These are phyloP conservation scores for Parasteatoda lunata DNA, from an alignment of 2,888 invertebrate genomes.

Conservation along the genomic window DNA sequence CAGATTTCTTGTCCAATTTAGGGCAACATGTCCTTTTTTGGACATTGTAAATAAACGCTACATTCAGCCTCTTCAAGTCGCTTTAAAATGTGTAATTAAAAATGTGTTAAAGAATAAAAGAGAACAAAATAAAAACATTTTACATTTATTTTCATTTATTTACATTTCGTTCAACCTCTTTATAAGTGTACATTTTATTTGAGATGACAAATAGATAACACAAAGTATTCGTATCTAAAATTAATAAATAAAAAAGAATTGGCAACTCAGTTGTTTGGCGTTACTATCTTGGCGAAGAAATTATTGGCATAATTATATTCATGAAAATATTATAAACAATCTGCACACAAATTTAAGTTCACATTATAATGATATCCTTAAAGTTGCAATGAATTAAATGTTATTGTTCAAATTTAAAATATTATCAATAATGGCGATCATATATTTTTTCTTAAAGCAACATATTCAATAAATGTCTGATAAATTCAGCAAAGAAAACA, in stretches of 20 bases:
- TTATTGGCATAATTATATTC: not conserved
- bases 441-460: too few species aligned
- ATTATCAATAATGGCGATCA: too few species aligned
- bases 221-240: constrained; percentile 38
- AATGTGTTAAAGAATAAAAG: not conserved
- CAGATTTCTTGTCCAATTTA: too few species aligned
- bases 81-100: not conserved
- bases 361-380: not conserved
- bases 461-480: too few species aligned
- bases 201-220: constrained; percentile 6
- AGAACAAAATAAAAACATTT: constrained; percentile 31
- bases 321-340: not conserved
- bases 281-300: not conserved
- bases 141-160: constrained; percentile 56
- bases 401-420: too few species aligned
- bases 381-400: too few species aligned
- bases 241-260: constrained; percentile 60
- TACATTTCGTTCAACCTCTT: constrained; percentile 28
- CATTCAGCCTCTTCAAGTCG: too few species aligned
- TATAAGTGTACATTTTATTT: constrained; percentile 22
- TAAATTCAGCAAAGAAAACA: too few species aligned
- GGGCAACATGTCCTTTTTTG: too few species aligned
- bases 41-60: too few species aligned
- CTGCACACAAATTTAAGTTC: not conserved
- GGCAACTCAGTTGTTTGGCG: constrained; percentile 64